A percentile compares a stretch with the other conserved stretches of the same genome.
These are phyloP conservation scores for Saguinus midas DNA, from an alignment of 2,113 vertebrate species.

Conservation along the genomic window DNA sequence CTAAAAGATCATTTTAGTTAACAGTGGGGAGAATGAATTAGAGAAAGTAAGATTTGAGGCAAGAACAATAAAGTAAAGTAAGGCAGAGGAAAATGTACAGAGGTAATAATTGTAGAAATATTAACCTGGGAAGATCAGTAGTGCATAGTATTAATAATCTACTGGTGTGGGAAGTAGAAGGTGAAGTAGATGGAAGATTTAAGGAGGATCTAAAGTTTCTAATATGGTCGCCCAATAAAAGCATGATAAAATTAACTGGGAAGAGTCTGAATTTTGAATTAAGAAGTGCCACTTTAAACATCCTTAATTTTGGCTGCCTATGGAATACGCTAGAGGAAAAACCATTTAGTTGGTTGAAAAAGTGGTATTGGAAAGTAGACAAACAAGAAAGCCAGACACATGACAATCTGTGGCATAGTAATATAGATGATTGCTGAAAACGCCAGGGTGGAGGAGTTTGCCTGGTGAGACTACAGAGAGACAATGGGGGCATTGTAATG, in stretches of 20 bases:
- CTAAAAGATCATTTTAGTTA: neutral
- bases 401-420: neutral
- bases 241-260: neutral
- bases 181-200: neutral
- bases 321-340: neutral
- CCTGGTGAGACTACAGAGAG: neutral
- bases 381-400: neutral
- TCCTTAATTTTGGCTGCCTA: neutral
- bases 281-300: neutral
- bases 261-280: neutral
- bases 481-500: neutral
- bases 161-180: neutral
- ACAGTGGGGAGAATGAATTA: neutral
- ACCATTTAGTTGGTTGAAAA: neutral
- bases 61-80: neutral
- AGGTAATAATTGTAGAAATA: neutral
- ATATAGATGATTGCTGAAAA: neutral
- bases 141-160: neutral
- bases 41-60: neutral
- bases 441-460: fast-evolving
- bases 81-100: neutral
- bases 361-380: neutral
- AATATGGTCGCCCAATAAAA: neutral
- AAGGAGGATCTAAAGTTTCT: neutral
- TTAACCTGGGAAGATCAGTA: neutral